Evolutionary conservation across 2,113 vertebrate species (phyloP), one percentile per base, ranked within the genome.

Genomic region (Gallinago paraguaiae): DNA sequence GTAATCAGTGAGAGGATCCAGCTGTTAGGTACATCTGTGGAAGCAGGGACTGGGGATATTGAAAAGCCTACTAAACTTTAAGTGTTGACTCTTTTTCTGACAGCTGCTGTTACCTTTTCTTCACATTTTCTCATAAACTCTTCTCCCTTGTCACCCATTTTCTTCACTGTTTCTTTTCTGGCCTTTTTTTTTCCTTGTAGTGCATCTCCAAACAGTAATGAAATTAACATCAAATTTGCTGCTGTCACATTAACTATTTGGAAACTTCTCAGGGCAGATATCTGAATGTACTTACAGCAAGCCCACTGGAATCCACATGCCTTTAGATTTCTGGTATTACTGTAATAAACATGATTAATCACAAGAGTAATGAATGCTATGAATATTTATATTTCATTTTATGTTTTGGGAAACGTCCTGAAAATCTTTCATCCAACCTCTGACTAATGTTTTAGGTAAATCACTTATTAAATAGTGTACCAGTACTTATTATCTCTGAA

Each of bases 351-450:
- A 22, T 30, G 6, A 59, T 11, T 27, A 70, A 45, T 39, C 39
- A 39, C 31, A 64, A 77, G 41, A 75, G 31, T 27, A 83, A 35
- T 33, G 6, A 63, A 4, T 67, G 17, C 51, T 82, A 82, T 74
- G 4, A 69, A 46, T 63, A 37, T 4, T 4, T 37, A 11, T 31
- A 3, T 43, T 31, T 19, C 39, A 33, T 61, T 0, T 22, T 1
- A 16, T 67, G 17, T 80, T 91, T 46, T 76, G 23, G 13, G 25
- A 60, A 45, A 76, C n/a, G 17, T 37, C 30, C 75, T 63, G 13
- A 90, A 82, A 93, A 69, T 60, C 19, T 70, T 86, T 61, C 6
- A 20, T 82, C 88, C 37, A 64, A 17, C 5, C 7, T 53, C 19
- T 90, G 31, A 28, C 17, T 54, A 13, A n/a, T 72, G 15, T 39